Evolutionary conservation across 2,888 invertebrate species (phyloP).

Genomic region (Aleiodes testaceus): DNA sequence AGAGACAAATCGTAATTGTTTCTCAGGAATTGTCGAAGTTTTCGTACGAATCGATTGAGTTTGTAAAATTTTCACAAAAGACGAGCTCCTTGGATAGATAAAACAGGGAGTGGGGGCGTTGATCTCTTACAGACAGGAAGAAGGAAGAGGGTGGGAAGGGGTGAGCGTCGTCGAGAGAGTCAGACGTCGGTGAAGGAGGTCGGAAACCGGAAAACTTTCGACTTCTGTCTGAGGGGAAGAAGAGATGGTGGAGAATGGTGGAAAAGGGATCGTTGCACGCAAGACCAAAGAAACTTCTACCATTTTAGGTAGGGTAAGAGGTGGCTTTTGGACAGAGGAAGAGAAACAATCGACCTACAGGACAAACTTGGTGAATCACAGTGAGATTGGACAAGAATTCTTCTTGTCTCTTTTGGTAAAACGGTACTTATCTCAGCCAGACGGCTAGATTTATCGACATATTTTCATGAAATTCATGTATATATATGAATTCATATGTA

Average conservation of each 20-base stretch:
- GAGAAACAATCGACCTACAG: conserved; percentile 55
- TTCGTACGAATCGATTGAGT: conserved; percentile 1
- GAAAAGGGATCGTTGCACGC: conserved; percentile 7
- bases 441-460: conserved; percentile 63
- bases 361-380: conserved; percentile 16
- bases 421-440: conserved; percentile 56
- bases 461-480: conserved; percentile 55
- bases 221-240: conserved; percentile 35
- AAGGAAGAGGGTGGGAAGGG: background rate
- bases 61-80: conserved; percentile 6
- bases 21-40: no score
- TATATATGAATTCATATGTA: conserved; percentile 9
- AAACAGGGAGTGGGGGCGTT: conserved; percentile 2
- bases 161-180: conserved; percentile 20
- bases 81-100: background rate
- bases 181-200: conserved; percentile 34
- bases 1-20: no score
- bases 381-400: conserved; percentile 52
- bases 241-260: conserved; percentile 22
- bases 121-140: conserved; percentile 34
- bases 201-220: conserved; percentile 49
- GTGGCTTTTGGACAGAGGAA: conserved; percentile 7
- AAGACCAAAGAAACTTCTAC: conserved; percentile 52
- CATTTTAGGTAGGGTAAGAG: conserved; percentile 52
- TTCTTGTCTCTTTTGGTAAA: conserved; percentile 35